phyloP scores from a whole-genome alignment of 1,140 invertebrate genomes.

The Conopomorpha cramerella region DNA sequence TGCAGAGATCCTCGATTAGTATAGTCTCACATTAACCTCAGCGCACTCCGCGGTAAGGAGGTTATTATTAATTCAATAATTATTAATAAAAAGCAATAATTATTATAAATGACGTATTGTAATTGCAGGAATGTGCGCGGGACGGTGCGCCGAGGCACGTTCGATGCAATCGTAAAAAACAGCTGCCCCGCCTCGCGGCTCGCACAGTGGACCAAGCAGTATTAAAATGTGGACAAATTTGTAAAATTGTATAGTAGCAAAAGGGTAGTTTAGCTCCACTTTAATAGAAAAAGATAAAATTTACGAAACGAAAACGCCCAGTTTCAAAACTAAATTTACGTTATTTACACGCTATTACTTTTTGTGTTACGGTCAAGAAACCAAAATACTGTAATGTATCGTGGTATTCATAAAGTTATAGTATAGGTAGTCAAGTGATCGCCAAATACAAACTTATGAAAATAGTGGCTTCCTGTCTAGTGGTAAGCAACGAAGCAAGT shows the following conservation, averaged over 20 bases:
- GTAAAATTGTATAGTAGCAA: background rate
- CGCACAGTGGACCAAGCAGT: slow-evolving; percentile 1
- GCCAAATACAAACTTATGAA: no score
- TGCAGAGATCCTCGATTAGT: no score
- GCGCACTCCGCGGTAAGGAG: no score
- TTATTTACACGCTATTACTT: background rate
- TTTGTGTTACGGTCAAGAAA: no score
- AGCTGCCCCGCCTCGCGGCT: slow-evolving; percentile 14
- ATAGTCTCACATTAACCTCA: no score
- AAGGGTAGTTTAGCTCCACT: background rate
- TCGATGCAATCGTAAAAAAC: slow-evolving; percentile 30
- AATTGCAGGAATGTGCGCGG: slow-evolving; percentile 1
- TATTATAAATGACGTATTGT: slow-evolving; percentile 12
- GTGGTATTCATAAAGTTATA: no score
- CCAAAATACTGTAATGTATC: no score
- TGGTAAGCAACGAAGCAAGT: no score
- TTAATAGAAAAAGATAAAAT: background rate
- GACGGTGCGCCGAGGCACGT: slow-evolving; percentile 11
- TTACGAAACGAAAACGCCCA: background rate
- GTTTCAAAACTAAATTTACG: background rate
- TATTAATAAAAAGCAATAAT: slow-evolving; percentile 12
- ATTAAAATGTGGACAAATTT: background rate
- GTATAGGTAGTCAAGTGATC: no score
- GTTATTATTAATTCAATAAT: no score
- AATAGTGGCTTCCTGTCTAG: no score